Conservation (phyloP, 1,140 invertebrate species). For the Aphidius ervi region DNA sequence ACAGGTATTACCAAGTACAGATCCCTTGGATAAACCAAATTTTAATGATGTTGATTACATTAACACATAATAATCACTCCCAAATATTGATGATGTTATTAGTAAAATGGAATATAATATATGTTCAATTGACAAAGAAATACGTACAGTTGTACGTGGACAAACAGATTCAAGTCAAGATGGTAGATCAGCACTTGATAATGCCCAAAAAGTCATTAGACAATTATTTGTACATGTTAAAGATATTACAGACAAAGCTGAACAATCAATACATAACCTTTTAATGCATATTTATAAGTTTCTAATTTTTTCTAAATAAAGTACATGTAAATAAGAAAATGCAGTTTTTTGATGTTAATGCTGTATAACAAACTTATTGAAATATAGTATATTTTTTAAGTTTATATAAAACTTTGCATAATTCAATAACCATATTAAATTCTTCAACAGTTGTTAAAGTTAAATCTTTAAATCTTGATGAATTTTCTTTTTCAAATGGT, state of each 20-base stretch:
- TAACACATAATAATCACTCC: slow-evolving; percentile 93
- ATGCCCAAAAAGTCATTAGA: slow-evolving; percentile 86
- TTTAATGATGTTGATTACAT: slow-evolving; percentile 96
- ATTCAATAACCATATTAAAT: too few species aligned
- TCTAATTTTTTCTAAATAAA: too few species aligned
- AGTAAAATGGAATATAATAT: slow-evolving; percentile 83
- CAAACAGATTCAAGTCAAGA: slow-evolving; percentile 80
- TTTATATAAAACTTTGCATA: too few species aligned
- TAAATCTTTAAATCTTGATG: too few species aligned
- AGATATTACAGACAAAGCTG: slow-evolving; percentile 89
- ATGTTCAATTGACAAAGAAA: slow-evolving; percentile 79
- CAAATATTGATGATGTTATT: slow-evolving; percentile 93
- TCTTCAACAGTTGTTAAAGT: too few species aligned
- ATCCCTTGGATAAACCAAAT: slow-evolving; percentile 87
- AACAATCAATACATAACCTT: slow-evolving; percentile 62
- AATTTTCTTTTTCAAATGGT: too few species aligned
- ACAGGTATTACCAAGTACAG: slow-evolving; percentile 82
- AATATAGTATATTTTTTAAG: too few species aligned
- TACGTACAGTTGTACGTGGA: slow-evolving; percentile 77
- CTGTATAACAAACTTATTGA: too few species aligned
- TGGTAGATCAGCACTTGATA: slow-evolving; percentile 76
- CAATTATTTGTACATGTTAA: slow-evolving; percentile 90
- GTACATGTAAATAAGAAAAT: too few species aligned
- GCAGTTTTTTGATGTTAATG: too few species aligned
- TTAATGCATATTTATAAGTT: too few species aligned